These are phyloP conservation scores for Coelopa frigida DNA, from an alignment of 1,140 invertebrate genomes.

Conservation along the genomic window DNA sequence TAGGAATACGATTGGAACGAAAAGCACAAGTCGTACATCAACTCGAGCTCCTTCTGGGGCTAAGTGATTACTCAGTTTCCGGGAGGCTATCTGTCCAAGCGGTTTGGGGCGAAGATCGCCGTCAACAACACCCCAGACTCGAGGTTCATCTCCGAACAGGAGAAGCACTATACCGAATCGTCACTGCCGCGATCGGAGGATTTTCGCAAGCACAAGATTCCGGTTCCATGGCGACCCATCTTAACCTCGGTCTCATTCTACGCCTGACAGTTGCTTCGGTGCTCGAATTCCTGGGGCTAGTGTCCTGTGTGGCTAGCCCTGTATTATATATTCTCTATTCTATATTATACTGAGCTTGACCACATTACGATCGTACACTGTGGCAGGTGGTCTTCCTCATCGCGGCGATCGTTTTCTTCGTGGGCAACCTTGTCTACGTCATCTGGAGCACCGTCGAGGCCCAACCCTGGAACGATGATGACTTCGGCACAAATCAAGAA, in stretches of 20 bases:
- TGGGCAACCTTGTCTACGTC: slow-evolving; percentile 61
- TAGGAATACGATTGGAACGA: slow-evolving; percentile 50
- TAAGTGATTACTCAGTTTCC: slow-evolving; percentile 53
- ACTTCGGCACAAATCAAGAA: too few species aligned
- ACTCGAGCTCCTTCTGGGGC: slow-evolving; percentile 60
- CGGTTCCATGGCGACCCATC: slow-evolving; percentile 69
- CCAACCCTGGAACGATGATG: slow-evolving; percentile 43
- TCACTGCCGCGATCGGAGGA: slow-evolving; percentile 34
- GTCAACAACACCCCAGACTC: slow-evolving; percentile 60
- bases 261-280: slow-evolving; percentile 74
- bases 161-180: slow-evolving; percentile 57
- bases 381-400: slow-evolving; percentile 74
- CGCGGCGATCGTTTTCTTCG: slow-evolving; percentile 59
- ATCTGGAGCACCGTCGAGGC: slow-evolving; percentile 53
- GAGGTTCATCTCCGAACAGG: slow-evolving; percentile 51
- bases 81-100: slow-evolving; percentile 58
- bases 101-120: slow-evolving; percentile 55
- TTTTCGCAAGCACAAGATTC: slow-evolving; percentile 31
- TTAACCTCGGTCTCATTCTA: slow-evolving; percentile 71
- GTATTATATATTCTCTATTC: too few species aligned
- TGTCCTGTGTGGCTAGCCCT: slow-evolving; percentile 63
- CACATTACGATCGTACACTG: slow-evolving; percentile 45
- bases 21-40: slow-evolving; percentile 47
- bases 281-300: slow-evolving; percentile 87
- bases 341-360: too few species aligned